Evolutionary conservation across 2,888 invertebrate species (phyloP), one percentile per base, ranked within the genome.

Genomic region (Pristionchus maxplancki): DNA sequence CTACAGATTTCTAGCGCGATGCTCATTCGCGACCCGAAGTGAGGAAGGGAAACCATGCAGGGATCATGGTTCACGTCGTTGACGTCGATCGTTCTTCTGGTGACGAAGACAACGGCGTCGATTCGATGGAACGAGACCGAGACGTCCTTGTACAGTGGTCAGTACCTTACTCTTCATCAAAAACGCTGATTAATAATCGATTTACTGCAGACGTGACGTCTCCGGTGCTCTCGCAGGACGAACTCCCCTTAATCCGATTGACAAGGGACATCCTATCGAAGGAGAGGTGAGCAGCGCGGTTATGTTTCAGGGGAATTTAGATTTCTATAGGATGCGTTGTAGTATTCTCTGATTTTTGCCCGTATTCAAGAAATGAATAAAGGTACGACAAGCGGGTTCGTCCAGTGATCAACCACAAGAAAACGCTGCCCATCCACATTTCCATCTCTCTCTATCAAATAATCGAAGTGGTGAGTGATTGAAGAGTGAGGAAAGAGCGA

Each of bases 311-410:
- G 20, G 71, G 71, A 11, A 31, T 9, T n/a, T n/a, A n/a, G n/a
- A n/a, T n/a, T n/a, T n/a, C n/a, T 31, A 67, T 9, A 13, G 11
- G 17, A 11, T 67, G 8, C 28, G 3, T 67, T 44, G 44, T 9
- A 44, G 44, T 44, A 44, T 44, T 9, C 6, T 44, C 8, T 44
- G 44, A 44, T 11, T 44, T 17, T 62, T 6, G 8, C 5, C 62
- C 24, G 15, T n/a, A 24, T 62, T n/a, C 20, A 62, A 62, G 9
- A 28, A n/a, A 9, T 28, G 28, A 71, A 71, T 34, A 3, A 20
- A 91, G 91, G 50, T 94, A 94, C 88, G 94, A 94, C 89, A 91
- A 92, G 11, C 91, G 94, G 37, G 94, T 94, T 4, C 91, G 94
- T 20, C 94, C 94, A 20, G 92, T 93, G 48, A 74, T 89, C 67